A percentile compares a stretch with the other conserved stretches of the same genome.
These are phyloP conservation scores for Brachypterus glaber DNA, from an alignment of 2,888 invertebrate genomes.

Conservation along the genomic window DNA sequence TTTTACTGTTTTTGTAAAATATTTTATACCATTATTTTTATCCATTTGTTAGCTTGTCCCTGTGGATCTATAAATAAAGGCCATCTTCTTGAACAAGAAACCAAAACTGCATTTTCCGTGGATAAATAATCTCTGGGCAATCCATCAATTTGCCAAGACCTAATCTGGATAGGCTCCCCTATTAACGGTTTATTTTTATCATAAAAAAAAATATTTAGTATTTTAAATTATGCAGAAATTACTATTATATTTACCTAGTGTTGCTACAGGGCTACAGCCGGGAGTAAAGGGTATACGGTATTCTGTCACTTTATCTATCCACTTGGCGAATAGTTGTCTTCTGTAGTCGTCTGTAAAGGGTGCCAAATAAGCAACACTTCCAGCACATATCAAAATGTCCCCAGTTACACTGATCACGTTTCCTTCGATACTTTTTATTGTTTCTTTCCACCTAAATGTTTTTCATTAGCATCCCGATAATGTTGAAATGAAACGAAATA, in stretches of 20 bases:
- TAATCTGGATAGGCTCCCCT: slow-evolving; percentile 62
- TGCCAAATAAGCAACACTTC: slow-evolving; percentile 72
- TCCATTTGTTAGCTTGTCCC: slow-evolving; percentile 87
- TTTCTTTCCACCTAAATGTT: slow-evolving; percentile 51
- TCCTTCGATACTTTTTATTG: slow-evolving; percentile 50
- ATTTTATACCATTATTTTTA: slow-evolving; percentile 73
- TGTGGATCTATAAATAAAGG: slow-evolving; percentile 90
- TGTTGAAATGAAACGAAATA: too few relatives aligned
- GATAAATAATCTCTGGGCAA: slow-evolving; percentile 77
- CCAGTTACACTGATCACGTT: slow-evolving; percentile 55
- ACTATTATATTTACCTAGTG: slow-evolving; percentile 41
- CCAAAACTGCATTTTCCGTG: slow-evolving; percentile 81
- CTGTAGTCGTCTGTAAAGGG: slow-evolving; percentile 63
- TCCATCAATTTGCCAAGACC: slow-evolving; percentile 78
- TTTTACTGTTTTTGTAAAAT: slow-evolving; percentile 10
- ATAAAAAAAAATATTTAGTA: neutral
- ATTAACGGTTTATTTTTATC: too few relatives aligned
- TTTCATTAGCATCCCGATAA: too few relatives aligned
- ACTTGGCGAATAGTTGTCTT: slow-evolving; percentile 46
- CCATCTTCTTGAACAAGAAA: slow-evolving; percentile 74
- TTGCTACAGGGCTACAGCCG: slow-evolving; percentile 56
- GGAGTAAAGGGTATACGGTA: slow-evolving; percentile 56
- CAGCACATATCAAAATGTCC: slow-evolving; percentile 59
- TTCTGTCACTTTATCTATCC: slow-evolving; percentile 46
- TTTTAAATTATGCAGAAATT: neutral